A percentile compares a stretch with the other conserved stretches of the same genome.
Evolutionary conservation across 2,888 invertebrate genomes (phyloP).

Genomic region (Acrocera orbiculus): DNA sequence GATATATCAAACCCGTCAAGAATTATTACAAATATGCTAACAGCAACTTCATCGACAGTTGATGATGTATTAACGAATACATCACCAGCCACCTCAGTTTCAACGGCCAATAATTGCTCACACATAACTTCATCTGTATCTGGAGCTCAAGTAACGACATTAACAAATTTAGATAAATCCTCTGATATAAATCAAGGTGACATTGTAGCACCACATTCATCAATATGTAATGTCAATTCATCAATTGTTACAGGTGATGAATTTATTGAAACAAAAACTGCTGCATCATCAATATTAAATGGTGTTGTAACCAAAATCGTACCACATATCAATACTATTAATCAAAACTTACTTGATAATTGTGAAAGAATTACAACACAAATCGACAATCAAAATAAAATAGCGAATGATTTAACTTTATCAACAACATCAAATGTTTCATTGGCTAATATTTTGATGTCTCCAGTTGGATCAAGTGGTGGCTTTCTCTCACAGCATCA

Average conservation of each 20-base stretch:
- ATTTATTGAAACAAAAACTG: slow-evolving; percentile 6
- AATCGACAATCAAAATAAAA: slow-evolving; percentile 5
- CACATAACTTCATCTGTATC: slow-evolving; percentile 1
- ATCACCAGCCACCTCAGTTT: slow-evolving; percentile 1
- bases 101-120: slow-evolving; percentile 3
- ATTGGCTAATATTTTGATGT: slow-evolving; percentile 10
- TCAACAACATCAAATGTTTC: slow-evolving; percentile 9
- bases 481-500: slow-evolving; percentile 10
- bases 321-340: too few species aligned
- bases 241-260: slow-evolving; percentile 5
- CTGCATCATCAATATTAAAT: slow-evolving; percentile 7
- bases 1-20: too few species aligned
- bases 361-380: slow-evolving; percentile 5
- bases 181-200: slow-evolving; percentile 8
- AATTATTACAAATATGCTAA: slow-evolving; percentile 9
- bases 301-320: slow-evolving; percentile 2
- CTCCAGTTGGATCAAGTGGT: slow-evolving; percentile 8
- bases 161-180: slow-evolving; percentile 7
- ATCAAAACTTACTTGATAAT: slow-evolving; percentile 1
- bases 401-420: slow-evolving; percentile 8
- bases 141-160: slow-evolving; percentile 2
- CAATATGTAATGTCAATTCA: slow-evolving; percentile 9
- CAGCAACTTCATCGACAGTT: slow-evolving; percentile 5
- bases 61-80: slow-evolving; percentile 8
- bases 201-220: slow-evolving; percentile 8